Base-by-base conservation (phyloP, 2,888 invertebrate genomes). In the Neelides folsomi region DNA sequence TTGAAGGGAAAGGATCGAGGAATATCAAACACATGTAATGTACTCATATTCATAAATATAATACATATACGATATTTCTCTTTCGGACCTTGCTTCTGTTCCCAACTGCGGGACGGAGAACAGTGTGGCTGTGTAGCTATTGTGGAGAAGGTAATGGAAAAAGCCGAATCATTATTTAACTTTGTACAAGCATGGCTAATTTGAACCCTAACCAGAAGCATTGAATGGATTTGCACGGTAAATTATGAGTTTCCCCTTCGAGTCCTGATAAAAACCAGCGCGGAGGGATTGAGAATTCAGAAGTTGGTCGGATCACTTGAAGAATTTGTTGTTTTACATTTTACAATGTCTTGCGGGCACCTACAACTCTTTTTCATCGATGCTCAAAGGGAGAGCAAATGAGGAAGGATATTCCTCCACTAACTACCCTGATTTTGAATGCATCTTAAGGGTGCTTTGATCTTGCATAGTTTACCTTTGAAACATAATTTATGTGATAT, bases 151-250 rank as follows among this genome's bases (percentile, higher is more conserved):
- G 54, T 47, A 53, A 55, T 51, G 55, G 50, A 54, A 58, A 54
- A 51, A 56, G 58, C 52, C 56, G 55, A 55, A 59, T 57, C 59
- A 57, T 58, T 60, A 58, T 56, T 60, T 60, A 57, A 56, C 56
- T 60, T 56, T 58, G 54, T 60, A 57, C 61, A 63, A 63, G 63
- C 63, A 62, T 56, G 55, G 49, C 59, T 57, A 63, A 63, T 62
- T 54, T 51, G 45, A 57, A 56, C 57, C 59, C 53, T 58, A 60
- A 61, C 57, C 58, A 59, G 56, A 56, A 58, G 55, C 52, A 53
- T 47, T 61, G 53, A 60, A 56, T 60, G 55, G 57, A 62, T 62
- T 62, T 62, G 57, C 62, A 62, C 57, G 62, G 58, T 62, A 49
- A 56, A 61, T 61, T 59, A 59, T 54, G 49, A 52, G 49, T 27